Base-by-base conservation (phyloP, 2,888 invertebrate species). In the Alviniconcha strummeri region DNA sequence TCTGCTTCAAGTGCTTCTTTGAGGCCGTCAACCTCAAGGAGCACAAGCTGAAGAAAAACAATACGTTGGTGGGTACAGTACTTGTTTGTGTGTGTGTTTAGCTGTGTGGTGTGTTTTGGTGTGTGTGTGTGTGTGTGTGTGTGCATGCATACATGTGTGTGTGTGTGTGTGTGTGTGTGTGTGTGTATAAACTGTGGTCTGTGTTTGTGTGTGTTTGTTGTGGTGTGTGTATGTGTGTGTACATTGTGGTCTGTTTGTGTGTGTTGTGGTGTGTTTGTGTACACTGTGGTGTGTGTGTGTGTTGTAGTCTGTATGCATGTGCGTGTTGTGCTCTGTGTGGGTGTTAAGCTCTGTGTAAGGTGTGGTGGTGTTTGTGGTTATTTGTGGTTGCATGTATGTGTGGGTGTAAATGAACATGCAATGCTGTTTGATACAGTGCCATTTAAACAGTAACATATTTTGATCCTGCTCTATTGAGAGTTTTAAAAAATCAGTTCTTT, bases 1-100 rank as follows among this genome's bases (percentile, higher is more conserved):
- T 85, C 36, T 95, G 94, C 86, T 94, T 94, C 86, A 94, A 94
- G 87, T 92, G 92, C 64, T 95, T 93, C 88, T 94, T 94, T 91
- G 94, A 94, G 87, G 92, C 90, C 89, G 94, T 94, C 82, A 94
- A 94, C 89, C 89, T 91, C 64, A 90, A 92, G 86, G 94, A 94
- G 78, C 93, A 93, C 84, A 90, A 92, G 81, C 87, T 94, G 84
- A 93, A 93, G 86, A 90, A 90, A 84, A 89, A 91, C 75, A 86
- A 84, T n/a, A 86, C 64, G 4, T 64, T 64, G 9, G 64, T 13
- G 15, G 15, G 13, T 11, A 72, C 8, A 56, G n/a, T n/a, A n/a
- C 5, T 0, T 76, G 76, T 64, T 55, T 13, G 7, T n/a, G 57
- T n/a, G 52, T 56, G 76, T 56, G 76, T n/a, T n/a, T 56, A 54